A percentile compares a stretch with the other conserved stretches of the same genome.
Evolutionary conservation across 2,888 invertebrate species (phyloP).

Genomic region (Parelbella ahira): DNA sequence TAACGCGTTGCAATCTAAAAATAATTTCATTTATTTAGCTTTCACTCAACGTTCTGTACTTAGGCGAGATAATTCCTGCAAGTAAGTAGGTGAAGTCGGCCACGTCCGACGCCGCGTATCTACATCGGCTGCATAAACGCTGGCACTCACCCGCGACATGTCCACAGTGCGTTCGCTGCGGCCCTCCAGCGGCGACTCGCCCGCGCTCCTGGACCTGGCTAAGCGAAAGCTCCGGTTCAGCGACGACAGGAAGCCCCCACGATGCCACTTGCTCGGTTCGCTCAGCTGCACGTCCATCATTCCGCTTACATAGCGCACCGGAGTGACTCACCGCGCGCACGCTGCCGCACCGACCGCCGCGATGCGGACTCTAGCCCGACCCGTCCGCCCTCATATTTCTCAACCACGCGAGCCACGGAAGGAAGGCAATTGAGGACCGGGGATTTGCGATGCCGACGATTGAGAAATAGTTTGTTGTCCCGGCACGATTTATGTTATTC

Average conservation of each 20-base stretch:
- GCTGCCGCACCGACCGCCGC: constrained; percentile 29
- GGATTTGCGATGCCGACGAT: constrained; percentile 33
- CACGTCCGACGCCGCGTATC: constrained; percentile 8
- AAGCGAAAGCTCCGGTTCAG: constrained; percentile 73
- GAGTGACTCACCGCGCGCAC: constrained; percentile 57
- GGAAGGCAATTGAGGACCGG: constrained; percentile 32
- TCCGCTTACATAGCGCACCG: constrained; percentile 61
- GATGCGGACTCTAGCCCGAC: constrained; percentile 36
- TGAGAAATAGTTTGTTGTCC: constrained; percentile 44
- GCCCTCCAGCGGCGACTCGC: constrained; percentile 48
- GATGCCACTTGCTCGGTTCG: constrained; percentile 68
- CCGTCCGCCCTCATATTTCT: constrained; percentile 34
- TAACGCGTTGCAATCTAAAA: constrained; percentile 29
- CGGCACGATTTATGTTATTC: constrained; percentile 32
- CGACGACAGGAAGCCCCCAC: constrained; percentile 69
- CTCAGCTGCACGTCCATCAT: constrained; percentile 68
- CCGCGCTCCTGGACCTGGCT: constrained; percentile 50
- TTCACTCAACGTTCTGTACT: constrained; percentile 29
- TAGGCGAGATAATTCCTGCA: constrained; percentile 19
- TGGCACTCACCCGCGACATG: constrained; percentile 49
- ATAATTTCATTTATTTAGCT: constrained; percentile 31
- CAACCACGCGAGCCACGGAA: constrained; percentile 34
- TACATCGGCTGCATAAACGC: no score
- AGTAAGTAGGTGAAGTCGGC: constrained; percentile 20
- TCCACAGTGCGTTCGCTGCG: constrained; percentile 53